Percentiles rank a stretch among this genome's conserved stretches.
Evolutionary conservation across 1,140 invertebrate genomes (phyloP).

Genomic region (Armadillidium nasatum): DNA sequence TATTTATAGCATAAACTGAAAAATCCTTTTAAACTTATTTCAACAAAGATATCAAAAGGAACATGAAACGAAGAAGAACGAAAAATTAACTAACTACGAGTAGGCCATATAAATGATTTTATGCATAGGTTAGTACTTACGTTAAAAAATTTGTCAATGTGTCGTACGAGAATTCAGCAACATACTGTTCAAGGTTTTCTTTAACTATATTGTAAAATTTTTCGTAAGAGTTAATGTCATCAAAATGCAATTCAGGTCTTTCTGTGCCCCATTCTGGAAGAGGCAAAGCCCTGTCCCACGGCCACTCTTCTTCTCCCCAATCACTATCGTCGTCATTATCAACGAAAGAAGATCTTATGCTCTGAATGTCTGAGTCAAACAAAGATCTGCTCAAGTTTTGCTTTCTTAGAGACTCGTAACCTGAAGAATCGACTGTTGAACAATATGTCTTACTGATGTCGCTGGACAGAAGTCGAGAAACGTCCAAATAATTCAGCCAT

Average conservation of each 20-base stretch:
- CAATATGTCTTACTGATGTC: too few species aligned
- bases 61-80: background rate
- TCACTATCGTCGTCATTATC: conserved; percentile 32
- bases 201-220: conserved; percentile 49
- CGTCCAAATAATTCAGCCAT: too few species aligned
- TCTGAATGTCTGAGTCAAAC: background rate
- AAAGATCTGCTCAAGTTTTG: background rate
- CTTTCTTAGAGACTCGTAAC: background rate
- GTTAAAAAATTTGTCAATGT: conserved; percentile 37
- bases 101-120: background rate
- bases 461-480: too few species aligned
- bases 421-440: background rate
- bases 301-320: conserved; percentile 54
- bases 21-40: background rate
- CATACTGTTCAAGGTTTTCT: conserved; percentile 24
- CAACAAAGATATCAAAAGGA: background rate
- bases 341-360: background rate
- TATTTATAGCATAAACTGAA: too few species aligned
- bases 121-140: conserved; percentile 25
- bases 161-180: conserved; percentile 43
- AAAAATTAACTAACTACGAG: conserved; percentile 21
- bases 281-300: conserved; percentile 61
- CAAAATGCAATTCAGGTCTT: conserved; percentile 69
- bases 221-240: conserved; percentile 78
- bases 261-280: conserved; percentile 61